phyloP scores from a whole-genome alignment of 1,140 invertebrate genomes.

The Scaptomyza pallida region DNA sequence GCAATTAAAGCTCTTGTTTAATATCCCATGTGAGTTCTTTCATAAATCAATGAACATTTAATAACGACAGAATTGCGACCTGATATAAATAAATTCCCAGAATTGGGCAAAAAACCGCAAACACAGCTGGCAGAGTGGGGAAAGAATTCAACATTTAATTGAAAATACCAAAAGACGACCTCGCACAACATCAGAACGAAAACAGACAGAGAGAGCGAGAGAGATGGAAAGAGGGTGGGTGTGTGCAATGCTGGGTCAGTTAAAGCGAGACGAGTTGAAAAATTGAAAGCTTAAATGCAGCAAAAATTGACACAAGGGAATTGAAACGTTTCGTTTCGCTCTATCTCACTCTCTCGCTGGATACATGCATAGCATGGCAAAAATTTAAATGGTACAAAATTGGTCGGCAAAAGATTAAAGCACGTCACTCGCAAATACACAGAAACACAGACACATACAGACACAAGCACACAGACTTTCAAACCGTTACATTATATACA shows the following conservation, averaged over 20 bases:
- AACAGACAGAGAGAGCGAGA: background rate
- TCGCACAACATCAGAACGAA: conserved; percentile 54
- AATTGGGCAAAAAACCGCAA: too few relatives aligned
- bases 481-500: conserved; percentile 11
- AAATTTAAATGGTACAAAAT: conserved; percentile 72
- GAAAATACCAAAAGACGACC: conserved; percentile 50
- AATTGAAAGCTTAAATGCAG: conserved; percentile 66
- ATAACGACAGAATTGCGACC: background rate
- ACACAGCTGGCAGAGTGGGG: conserved; percentile 13
- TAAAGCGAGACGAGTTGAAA: conserved; percentile 44
- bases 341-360: background rate
- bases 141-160: conserved; percentile 41
- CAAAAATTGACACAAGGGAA: conserved; percentile 37
- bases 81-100: too few relatives aligned
- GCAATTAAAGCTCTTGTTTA: too few relatives aligned
- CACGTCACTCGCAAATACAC: conserved; percentile 27
- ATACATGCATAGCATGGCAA: conserved; percentile 22
- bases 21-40: background rate
- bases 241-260: conserved; percentile 39
- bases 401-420: conserved; percentile 72
- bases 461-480: conserved; percentile 26
- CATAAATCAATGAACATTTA: too few relatives aligned
- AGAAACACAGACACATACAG: conserved; percentile 29
- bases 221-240: background rate
- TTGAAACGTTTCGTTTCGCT: background rate